Evolutionary conservation across 2,888 invertebrate genomes (phyloP).

Genomic region (Euspilapteryx auroguttella): DNA sequence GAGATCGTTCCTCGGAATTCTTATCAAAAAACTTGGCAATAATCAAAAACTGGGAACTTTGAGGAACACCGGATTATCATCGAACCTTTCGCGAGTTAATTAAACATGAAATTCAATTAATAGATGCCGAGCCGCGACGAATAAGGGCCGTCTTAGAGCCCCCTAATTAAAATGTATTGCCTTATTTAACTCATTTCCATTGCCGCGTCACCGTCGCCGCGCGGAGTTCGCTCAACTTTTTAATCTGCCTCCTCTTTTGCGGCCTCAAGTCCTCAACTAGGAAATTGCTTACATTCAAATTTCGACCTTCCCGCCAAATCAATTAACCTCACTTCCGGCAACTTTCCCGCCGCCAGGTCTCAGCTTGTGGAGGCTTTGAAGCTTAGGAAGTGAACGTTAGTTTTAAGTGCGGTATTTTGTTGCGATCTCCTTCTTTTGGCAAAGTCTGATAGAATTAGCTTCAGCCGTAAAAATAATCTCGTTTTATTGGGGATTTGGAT

Average conservation of each 20-base stretch:
- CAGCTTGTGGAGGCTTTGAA: constrained; percentile 23
- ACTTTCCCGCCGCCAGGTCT: constrained; percentile 38
- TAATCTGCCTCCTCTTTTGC: constrained; percentile 44
- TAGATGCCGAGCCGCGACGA: constrained; percentile 47
- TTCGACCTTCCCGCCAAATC: constrained; percentile 6
- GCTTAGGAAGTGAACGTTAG: constrained; percentile 50
- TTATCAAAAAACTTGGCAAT: constrained; percentile 18
- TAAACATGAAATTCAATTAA: constrained; percentile 62
- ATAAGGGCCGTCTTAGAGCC: constrained; percentile 42
- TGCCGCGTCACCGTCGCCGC: constrained; percentile 57
- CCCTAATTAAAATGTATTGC: constrained; percentile 62
- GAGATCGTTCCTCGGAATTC: constrained; percentile 7
- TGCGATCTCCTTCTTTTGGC: constrained; percentile 42
- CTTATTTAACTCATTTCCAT: constrained; percentile 62
- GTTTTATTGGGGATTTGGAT: constrained; percentile 8
- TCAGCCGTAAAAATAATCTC: constrained; percentile 51
- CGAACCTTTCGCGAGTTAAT: constrained; percentile 37
- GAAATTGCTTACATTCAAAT: constrained; percentile 8
- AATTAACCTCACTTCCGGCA: too few species aligned
- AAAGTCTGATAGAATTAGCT: constrained; percentile 55
- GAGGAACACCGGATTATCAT: constrained; percentile 41
- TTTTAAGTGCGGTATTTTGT: constrained; percentile 59
- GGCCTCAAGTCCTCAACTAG: constrained; percentile 17
- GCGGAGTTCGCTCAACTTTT: constrained; percentile 54
- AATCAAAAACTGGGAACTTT: constrained; percentile 25